Evolutionary conservation across 2,888 invertebrate species (phyloP).

Genomic region (Azorinus chamasolen): DNA sequence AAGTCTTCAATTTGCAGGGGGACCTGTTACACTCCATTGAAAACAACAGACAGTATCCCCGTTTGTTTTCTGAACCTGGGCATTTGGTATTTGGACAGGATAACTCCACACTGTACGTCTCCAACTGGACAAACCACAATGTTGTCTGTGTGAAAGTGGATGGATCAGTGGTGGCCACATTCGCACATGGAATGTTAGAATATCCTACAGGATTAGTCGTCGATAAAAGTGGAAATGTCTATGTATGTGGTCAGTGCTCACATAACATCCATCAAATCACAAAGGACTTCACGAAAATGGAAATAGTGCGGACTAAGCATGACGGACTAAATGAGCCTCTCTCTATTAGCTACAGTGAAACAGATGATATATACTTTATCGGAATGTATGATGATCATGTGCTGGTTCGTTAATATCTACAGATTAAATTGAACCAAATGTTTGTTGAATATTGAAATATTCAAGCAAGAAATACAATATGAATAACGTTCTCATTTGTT

Average conservation of each 20-base stretch:
- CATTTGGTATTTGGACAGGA: neutral
- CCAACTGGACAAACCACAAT: neutral
- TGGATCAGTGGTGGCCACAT: neutral
- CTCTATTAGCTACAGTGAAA: neutral
- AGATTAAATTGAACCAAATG: no score
- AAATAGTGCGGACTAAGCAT: neutral
- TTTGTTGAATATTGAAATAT: no score
- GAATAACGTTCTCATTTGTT: no score
- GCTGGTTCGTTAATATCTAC: no score
- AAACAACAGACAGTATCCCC: neutral
- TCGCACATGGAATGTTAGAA: neutral
- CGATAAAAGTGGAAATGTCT: neutral
- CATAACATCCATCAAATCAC: slow-evolving; percentile 5
- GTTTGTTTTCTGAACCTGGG: neutral
- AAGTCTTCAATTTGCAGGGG: neutral
- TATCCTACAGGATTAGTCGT: neutral
- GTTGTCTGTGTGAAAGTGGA: neutral
- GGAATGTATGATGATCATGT: neutral
- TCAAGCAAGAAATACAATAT: no score
- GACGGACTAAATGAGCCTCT: neutral
- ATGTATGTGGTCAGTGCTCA: neutral
- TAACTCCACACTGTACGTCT: neutral
- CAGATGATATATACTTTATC: neutral
- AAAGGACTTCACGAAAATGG: neutral
- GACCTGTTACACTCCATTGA: neutral